These are phyloP conservation scores for Rattus rattus DNA, from an alignment of 2,113 vertebrate species.

Conservation along the genomic window DNA sequence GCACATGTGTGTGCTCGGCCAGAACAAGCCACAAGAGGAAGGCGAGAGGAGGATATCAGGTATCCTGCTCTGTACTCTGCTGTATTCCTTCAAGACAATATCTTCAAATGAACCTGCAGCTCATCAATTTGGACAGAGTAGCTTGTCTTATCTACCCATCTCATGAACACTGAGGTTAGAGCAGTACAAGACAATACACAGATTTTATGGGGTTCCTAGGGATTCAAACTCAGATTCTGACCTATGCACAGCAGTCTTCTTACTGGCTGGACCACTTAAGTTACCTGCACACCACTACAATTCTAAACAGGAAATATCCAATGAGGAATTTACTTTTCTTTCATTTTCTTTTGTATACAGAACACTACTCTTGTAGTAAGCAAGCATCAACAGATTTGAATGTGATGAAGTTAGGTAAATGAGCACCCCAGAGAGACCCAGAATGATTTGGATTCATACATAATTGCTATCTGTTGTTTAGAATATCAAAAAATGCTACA, in stretches of 20 bases:
- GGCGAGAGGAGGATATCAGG: neutral
- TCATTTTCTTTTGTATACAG: neutral
- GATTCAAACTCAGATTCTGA: neutral
- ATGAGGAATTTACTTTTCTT: neutral
- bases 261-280: neutral
- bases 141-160: neutral
- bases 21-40: neutral
- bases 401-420: slow-evolving; percentile 8
- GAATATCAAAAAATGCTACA: neutral
- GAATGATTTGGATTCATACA: neutral
- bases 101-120: neutral
- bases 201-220: neutral
- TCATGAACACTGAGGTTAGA: neutral
- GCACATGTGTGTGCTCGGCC: neutral
- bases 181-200: accelerated
- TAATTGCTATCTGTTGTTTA: neutral
- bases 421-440: neutral
- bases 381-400: neutral
- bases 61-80: neutral
- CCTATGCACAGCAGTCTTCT: no score
- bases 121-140: no score
- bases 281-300: neutral
- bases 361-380: neutral
- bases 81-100: neutral
- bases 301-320: neutral